Evolutionary conservation across 2,797 vertebrate species (phyloP).

Genomic region (Sebastes itinus): DNA sequence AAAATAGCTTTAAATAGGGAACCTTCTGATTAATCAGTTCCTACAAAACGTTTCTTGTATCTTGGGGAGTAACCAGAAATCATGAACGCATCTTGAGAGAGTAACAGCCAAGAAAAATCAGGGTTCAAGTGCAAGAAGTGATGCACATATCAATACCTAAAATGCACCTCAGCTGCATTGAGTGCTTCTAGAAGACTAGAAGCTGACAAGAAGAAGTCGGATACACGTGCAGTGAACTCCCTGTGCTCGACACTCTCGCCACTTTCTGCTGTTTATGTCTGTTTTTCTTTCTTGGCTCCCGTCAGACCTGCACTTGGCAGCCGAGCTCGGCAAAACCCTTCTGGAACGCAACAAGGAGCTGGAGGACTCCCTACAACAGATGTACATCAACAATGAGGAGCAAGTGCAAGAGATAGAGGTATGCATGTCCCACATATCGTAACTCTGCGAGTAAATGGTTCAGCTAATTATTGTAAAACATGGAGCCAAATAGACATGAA

Average conservation of each 20-base stretch:
- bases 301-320: constrained; percentile 95
- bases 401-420: constrained; percentile 99
- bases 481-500: too few relatives aligned
- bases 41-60: not conserved
- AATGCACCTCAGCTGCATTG: not conserved
- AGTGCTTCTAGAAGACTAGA: not conserved
- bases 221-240: not conserved
- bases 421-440: not conserved
- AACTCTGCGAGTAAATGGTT: not conserved
- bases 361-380: constrained; percentile 96
- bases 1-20: not conserved
- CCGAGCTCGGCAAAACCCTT: constrained; percentile 96
- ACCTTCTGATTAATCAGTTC: not conserved
- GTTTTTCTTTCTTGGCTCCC: not conserved
- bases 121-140: not conserved
- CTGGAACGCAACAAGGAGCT: constrained; percentile 98
- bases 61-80: too few relatives aligned
- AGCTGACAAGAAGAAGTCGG: not conserved
- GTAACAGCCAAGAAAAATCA: not conserved
- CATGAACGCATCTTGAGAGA: not conserved
- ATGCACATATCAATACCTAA: not conserved
- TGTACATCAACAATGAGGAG: constrained; percentile 98
- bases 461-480: not conserved
- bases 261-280: not conserved
- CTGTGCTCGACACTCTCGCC: not conserved